These are phyloP conservation scores for Meliscaeva auricollis DNA, from an alignment of 2,888 invertebrate genomes.

Conservation along the genomic window DNA sequence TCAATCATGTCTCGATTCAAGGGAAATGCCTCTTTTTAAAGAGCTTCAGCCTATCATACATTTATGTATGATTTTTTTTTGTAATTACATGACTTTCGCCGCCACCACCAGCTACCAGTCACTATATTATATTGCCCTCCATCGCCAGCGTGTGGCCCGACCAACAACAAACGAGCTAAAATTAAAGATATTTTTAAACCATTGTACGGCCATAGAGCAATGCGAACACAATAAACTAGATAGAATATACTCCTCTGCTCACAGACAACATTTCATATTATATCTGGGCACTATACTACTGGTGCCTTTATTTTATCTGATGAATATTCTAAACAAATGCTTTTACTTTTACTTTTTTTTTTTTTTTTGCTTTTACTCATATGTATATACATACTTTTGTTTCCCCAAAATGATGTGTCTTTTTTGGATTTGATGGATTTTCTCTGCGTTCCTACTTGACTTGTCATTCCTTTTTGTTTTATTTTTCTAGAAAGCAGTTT, in stretches of 20 bases:
- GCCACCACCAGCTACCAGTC: constrained; percentile 1
- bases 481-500: not conserved
- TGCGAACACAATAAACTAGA: constrained; percentile 58
- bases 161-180: constrained; percentile 69
- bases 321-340: constrained; percentile 46
- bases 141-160: constrained; percentile 28
- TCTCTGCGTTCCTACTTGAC: constrained; percentile 33
- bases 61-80: constrained; percentile 26
- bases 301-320: constrained; percentile 35
- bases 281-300: constrained; percentile 1
- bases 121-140: not conserved
- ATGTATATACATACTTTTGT: not conserved
- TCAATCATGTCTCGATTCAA: constrained; percentile 66
- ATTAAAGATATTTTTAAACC: constrained; percentile 71
- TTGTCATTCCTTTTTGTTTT: constrained; percentile 12
- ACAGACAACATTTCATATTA: constrained; percentile 40
- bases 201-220: constrained; percentile 53
- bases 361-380: too few species aligned
- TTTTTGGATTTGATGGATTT: constrained; percentile 41
- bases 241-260: constrained; percentile 27
- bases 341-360: constrained; percentile 21
- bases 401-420: constrained; percentile 20
- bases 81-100: constrained; percentile 59
- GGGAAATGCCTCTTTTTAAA: constrained; percentile 52
- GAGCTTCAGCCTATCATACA: not conserved